Evolutionary conservation across 2,888 invertebrate species (phyloP).

Genomic region (Serripes groenlandicus): DNA sequence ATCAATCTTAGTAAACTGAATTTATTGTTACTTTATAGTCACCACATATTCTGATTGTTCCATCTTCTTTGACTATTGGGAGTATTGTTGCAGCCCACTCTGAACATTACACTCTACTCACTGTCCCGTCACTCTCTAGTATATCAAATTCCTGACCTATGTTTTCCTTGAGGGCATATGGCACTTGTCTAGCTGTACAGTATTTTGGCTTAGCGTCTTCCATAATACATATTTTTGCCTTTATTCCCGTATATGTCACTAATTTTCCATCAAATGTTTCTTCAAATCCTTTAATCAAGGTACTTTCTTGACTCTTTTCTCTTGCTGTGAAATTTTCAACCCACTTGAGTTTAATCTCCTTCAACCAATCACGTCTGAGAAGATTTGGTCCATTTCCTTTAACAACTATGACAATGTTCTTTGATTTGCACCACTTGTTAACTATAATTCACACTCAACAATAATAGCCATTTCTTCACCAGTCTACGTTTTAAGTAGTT

Average conservation of each 20-base stretch:
- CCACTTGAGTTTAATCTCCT: neutral
- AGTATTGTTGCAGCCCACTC: constrained; percentile 27
- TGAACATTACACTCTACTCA: constrained; percentile 1
- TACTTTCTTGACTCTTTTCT: neutral
- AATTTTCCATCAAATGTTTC: neutral
- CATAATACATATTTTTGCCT: neutral
- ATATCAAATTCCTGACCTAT: neutral
- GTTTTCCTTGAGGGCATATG: neutral
- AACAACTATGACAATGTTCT: neutral
- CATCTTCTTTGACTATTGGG: constrained; percentile 9
- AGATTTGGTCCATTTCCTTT: neutral
- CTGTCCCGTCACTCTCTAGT: constrained; percentile 7
- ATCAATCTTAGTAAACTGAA: neutral
- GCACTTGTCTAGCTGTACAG: neutral
- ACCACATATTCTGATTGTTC: constrained; percentile 18
- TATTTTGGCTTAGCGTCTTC: constrained; percentile 5
- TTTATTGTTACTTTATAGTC: constrained; percentile 27
- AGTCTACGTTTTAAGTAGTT: constrained; percentile 33
- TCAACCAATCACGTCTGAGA: neutral
- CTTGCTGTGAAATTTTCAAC: neutral
- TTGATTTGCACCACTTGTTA: neutral
- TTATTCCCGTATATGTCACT: neutral
- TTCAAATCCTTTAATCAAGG: neutral
- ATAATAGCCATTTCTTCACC: constrained; percentile 1
- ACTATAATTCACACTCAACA: neutral